Conservation (phyloP, 1,140 invertebrate genomes). For the Anadara kagoshimensis region DNA sequence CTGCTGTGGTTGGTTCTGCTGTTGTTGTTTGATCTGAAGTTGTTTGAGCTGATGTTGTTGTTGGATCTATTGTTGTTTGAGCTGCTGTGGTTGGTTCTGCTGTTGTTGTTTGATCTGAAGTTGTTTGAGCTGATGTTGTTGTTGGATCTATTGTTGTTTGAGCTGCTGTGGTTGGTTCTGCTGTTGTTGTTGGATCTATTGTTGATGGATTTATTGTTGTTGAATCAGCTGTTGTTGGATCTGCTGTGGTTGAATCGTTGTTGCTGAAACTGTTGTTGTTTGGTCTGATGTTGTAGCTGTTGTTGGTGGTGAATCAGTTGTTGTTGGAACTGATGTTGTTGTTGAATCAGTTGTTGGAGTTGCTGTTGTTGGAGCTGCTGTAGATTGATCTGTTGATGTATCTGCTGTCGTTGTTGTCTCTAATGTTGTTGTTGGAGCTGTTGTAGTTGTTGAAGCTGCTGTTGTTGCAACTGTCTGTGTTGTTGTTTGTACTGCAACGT, state of each 20-base stretch:
- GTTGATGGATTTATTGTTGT: too few species aligned
- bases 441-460: background rate
- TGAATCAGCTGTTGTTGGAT: background rate
- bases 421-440: background rate
- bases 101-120: too few species aligned
- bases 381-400: background rate
- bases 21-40: too few species aligned
- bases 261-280: background rate
- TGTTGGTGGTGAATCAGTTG: background rate
- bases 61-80: too few species aligned
- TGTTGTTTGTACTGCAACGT: background rate
- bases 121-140: too few species aligned
- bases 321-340: background rate
- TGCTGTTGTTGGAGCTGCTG: background rate
- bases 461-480: background rate
- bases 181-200: too few species aligned
- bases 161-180: too few species aligned
- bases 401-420: background rate
- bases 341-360: background rate
- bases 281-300: background rate
- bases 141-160: too few species aligned
- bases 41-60: too few species aligned
- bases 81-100: too few species aligned
- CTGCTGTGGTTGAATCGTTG: background rate
- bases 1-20: too few species aligned